A percentile compares a stretch with the other conserved stretches of the same genome.
phyloP scores from a whole-genome alignment of 2,888 invertebrate genomes.

The Epinotia nisella region DNA sequence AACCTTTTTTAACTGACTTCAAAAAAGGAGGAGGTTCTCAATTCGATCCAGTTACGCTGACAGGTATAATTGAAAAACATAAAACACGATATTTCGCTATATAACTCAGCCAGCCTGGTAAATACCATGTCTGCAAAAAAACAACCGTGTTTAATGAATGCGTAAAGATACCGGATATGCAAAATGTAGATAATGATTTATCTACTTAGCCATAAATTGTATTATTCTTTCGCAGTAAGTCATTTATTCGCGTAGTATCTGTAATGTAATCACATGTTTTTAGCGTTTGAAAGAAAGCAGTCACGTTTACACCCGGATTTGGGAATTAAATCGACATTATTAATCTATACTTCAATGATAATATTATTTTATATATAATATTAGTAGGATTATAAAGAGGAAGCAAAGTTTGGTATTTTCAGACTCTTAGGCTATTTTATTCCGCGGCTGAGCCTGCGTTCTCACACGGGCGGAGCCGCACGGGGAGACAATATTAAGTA shows the following conservation, averaged over 20 bases:
- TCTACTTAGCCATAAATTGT: conserved; percentile 29
- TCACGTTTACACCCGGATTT: conserved; percentile 31
- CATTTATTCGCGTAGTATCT: conserved; percentile 22
- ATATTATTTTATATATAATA: too few species aligned
- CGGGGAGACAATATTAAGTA: neutral
- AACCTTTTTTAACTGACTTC: too few species aligned
- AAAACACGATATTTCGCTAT: neutral
- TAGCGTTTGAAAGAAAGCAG: conserved; percentile 24
- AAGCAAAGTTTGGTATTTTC: too few species aligned
- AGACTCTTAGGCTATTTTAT: too few species aligned
- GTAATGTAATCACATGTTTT: conserved; percentile 30
- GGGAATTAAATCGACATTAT: neutral
- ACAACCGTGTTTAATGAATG: neutral
- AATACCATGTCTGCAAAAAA: neutral
- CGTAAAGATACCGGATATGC: conserved; percentile 19
- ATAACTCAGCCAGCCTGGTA: neutral
- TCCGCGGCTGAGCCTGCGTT: too few species aligned
- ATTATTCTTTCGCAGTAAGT: conserved; percentile 11
- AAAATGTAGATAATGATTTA: conserved; percentile 34
- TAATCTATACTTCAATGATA: neutral
- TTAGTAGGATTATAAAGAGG: too few species aligned
- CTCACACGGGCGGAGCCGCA: too few species aligned
- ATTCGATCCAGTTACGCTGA: too few species aligned
- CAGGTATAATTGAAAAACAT: neutral
- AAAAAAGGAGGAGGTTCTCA: too few species aligned